Conservation (phyloP, 37 sponge, comb jelly and placozoan species). For the Amphimedon queenslandica region DNA sequence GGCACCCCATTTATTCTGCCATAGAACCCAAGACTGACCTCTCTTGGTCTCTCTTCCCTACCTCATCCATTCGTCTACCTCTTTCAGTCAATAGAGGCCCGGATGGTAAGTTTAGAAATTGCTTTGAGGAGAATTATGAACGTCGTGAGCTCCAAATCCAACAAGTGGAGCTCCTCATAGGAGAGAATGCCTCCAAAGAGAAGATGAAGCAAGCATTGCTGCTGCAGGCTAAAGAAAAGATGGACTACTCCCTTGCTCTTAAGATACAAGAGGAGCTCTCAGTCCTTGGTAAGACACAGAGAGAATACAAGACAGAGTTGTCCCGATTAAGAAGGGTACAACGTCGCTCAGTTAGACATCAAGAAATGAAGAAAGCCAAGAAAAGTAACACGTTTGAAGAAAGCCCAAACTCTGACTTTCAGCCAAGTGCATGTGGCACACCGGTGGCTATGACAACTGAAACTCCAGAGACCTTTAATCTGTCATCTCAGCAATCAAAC, state of each 20-base stretch:
- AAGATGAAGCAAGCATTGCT: conserved; percentile 42
- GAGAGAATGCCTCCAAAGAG: conserved; percentile 46
- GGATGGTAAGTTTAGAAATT: not conserved
- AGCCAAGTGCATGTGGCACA: too few species aligned
- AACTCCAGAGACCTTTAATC: not conserved
- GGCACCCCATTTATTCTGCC: conserved; percentile 21
- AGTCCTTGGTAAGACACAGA: conserved; percentile 34
- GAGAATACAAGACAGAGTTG: conserved; percentile 32
- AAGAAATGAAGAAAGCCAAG: conserved; percentile 27
- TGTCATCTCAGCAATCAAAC: not conserved
- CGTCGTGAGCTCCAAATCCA: conserved; percentile 26
- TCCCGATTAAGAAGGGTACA: conserved; percentile 36
- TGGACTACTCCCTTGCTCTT: conserved; percentile 37
- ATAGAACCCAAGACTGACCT: not conserved
- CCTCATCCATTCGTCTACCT: not conserved
- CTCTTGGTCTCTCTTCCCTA: not conserved
- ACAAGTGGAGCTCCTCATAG: conserved; percentile 47
- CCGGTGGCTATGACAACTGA: not conserved
- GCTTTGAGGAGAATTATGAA: conserved; percentile 18
- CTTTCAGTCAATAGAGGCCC: not conserved
- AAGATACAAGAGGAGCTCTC: conserved; percentile 60
- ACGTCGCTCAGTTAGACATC: conserved; percentile 63
- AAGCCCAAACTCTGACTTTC: not conserved
- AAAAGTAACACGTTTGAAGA: not conserved
- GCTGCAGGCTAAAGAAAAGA: conserved; percentile 35